phyloP scores from a whole-genome alignment of 2,797 vertebrate genomes.

The Fistularia commersonii region DNA sequence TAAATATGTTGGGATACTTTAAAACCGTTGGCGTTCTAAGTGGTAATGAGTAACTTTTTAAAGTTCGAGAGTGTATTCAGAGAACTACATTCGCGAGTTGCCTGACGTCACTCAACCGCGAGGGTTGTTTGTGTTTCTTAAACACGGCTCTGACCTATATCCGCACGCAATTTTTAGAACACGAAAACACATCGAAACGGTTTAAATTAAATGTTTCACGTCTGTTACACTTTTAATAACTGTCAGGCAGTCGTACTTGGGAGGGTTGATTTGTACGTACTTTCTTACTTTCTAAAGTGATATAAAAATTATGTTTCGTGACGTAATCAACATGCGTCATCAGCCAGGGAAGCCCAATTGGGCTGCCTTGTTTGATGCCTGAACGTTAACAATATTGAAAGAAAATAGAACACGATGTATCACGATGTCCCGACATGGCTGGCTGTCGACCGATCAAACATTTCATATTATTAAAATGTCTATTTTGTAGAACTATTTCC shows the following conservation, averaged over 20 bases:
- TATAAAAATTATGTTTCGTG: neutral
- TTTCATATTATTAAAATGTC: no score
- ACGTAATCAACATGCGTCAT: slow-evolving; percentile 28
- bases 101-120: slow-evolving; percentile 33
- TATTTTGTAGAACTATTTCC: neutral
- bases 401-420: neutral
- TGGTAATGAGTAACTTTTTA: neutral
- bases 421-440: no score
- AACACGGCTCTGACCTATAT: slow-evolving; percentile 31
- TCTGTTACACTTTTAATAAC: accelerated
- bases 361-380: slow-evolving; percentile 23
- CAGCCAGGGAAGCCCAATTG: slow-evolving; percentile 4
- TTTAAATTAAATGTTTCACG: neutral
- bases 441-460: no score
- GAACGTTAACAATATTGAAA: neutral
- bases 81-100: slow-evolving; percentile 41
- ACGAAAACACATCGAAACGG: accelerated
- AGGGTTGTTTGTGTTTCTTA: slow-evolving; percentile 51
- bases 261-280: no score
- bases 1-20: no score
- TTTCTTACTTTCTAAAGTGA: no score
- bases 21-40: no score
- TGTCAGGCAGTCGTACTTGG: neutral
- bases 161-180: neutral
- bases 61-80: neutral